Evolutionary conservation across 35 echinoderm and acorn worm species (phyloP), one percentile per base, ranked within the genome.

Genomic region (Heliocidaris erythrogramma): DNA sequence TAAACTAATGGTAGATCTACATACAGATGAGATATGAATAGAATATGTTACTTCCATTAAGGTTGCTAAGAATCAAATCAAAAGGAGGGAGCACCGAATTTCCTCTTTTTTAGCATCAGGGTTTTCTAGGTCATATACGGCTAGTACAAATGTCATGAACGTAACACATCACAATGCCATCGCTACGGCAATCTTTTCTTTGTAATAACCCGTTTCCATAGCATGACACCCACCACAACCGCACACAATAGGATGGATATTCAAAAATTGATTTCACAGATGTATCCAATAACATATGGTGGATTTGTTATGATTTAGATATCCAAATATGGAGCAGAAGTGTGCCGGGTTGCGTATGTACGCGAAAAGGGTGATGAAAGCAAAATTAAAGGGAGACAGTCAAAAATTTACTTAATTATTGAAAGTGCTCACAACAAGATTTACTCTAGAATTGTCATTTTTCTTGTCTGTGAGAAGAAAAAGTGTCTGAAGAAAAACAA

Each of bases 231-330:
- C 65, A n/a, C 21, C 52, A n/a, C 8, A 21, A n/a, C 61, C 61
- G 14, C 61, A 78, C 65, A 78, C 65, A 78, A 78, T 78, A 78
- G 65, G 65, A 78, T 78, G 65, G 65, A 78, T 78, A 78, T n/a
- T 7, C 65, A 21, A 78, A 78, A 78, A 78, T 78, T 78, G 65
- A 78, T 78, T 78, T n/a, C 65, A n/a, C 65, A 78, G 65, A 78
- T 78, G 21, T 78, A 78, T 78, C 65, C 65, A 78, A 78, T 78
- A 78, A n/a, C 65, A 29, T 78, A 78, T 78, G 65, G 65, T 78
- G 17, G 65, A 78, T 78, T 78, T 78, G 65, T 78, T 78, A 78
- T 78, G 65, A 78, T 78, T 78, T 78, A 78, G 65, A 78, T 78
- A 3, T 78, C 65, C 65, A 78, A 78, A 78, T 78, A 78, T 78